Evolutionary conservation across 2,113 vertebrate genomes (phyloP), one percentile per base, ranked within the genome.

Genomic region (Oncorhynchus masou): DNA sequence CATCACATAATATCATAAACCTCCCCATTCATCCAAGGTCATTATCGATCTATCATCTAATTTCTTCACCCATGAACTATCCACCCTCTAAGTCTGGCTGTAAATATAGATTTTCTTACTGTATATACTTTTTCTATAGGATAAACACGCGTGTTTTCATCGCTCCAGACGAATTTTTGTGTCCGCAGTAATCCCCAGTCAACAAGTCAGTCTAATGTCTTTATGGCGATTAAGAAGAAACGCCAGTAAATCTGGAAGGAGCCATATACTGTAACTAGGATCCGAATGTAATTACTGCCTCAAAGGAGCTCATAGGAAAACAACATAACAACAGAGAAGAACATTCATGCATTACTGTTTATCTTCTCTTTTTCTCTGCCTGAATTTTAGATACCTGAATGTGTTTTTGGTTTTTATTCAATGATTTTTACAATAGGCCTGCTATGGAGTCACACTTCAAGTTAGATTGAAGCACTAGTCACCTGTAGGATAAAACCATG

Each of bases 231-330:
- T 89, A 91, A 73, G 60, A 81, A 76, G 70, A 80, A 82, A 76
- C 70, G 79, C 73, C 84, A 78, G 78, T 84, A 85, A 87, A 88
- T 85, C 84, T 87, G 83, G 77, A 89, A 87, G 83, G 75, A 88
- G 80, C 54, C 73, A 73, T 54, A 74, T 34, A 71, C 84, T 78
- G 19, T 49, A 84, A 85, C 88, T 75, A 74, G 83, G 66, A 78
- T 81, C 70, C 79, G 85, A 87, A 83, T 89, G 74, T 86, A 75
- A 80, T 20, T 0, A 67, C 68, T 70, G 79, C 75, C 69, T 81
- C 74, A 87, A 78, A 88, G 79, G 59, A 86, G 87, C 80, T 88
- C 87, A 91, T 8, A 67, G 71, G 24, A 5, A 22, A 29, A 68
- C 74, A 75, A 60, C 81, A 84, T 69, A 91, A 87, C 84, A 90